Conservation (phyloP, 2,797 vertebrate species). For the Anabas testudineus region DNA sequence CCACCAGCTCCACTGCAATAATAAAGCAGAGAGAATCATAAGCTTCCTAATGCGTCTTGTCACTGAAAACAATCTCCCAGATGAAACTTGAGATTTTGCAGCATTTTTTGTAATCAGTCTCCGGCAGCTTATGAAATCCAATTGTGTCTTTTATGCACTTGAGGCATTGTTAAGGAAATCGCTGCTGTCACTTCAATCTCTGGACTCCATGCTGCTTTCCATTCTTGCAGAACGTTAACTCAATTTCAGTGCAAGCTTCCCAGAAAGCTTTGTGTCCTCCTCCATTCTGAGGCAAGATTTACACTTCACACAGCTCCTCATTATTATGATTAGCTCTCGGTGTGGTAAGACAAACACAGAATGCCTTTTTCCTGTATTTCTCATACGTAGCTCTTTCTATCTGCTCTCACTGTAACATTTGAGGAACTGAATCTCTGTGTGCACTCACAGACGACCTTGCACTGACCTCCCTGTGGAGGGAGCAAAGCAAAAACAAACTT, state of each 20-base stretch:
- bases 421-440: slow-evolving; percentile 3
- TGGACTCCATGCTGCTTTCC: slow-evolving; percentile 11
- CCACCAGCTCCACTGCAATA: slow-evolving; percentile 15
- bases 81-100: slow-evolving; percentile 46
- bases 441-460: neutral
- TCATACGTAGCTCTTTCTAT: neutral
- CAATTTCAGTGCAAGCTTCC: slow-evolving; percentile 9
- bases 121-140: slow-evolving; percentile 39
- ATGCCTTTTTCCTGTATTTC: neutral
- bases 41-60: slow-evolving; percentile 34
- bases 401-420: neutral
- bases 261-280: neutral
- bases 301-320: slow-evolving; percentile 27
- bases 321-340: slow-evolving; percentile 5
- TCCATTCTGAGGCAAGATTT: slow-evolving; percentile 7
- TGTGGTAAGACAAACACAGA: neutral
- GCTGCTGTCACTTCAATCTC: slow-evolving; percentile 48
- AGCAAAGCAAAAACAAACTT: slow-evolving; percentile 8
- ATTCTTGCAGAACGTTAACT: slow-evolving; percentile 29
- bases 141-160: slow-evolving; percentile 36
- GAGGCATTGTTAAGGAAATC: slow-evolving; percentile 40
- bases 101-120: slow-evolving; percentile 30
- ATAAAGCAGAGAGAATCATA: slow-evolving; percentile 32
- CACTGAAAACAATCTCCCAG: slow-evolving; percentile 20
- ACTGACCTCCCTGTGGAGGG: slow-evolving; percentile 18